Evolutionary conservation across 2,797 vertebrate genomes (phyloP).

Genomic region (Hirundo rustica): DNA sequence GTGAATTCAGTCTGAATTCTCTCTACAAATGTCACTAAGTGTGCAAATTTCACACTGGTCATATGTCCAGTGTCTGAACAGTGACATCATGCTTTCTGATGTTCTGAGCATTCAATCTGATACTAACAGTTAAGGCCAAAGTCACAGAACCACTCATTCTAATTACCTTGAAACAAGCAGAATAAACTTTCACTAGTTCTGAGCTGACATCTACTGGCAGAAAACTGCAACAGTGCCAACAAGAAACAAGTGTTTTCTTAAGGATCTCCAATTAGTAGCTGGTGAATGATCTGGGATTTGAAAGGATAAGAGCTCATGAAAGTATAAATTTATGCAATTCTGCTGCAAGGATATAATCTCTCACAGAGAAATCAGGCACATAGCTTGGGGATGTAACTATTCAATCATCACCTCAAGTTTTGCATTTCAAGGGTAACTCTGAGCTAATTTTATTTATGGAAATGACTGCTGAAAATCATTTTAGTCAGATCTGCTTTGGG

Average conservation of each 20-base stretch:
- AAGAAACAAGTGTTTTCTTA: not conserved
- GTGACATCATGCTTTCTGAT: not conserved
- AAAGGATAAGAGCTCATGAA: not conserved
- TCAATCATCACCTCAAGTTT: not conserved
- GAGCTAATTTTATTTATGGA: not conserved
- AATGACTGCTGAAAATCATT: not conserved
- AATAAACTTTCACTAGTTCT: slow-evolving; percentile 30
- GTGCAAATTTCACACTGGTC: not conserved
- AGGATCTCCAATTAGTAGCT: not conserved
- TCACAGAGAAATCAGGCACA: not conserved
- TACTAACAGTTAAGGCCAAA: not conserved
- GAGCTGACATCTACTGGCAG: slow-evolving; percentile 62
- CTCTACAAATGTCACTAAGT: not conserved
- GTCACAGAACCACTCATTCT: not conserved
- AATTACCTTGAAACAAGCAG: not conserved
- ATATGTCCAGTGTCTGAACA: not conserved
- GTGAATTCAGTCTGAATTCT: not conserved
- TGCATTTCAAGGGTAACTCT: not conserved
- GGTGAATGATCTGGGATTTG: not conserved
- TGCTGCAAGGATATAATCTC: not conserved
- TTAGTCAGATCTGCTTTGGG: not conserved
- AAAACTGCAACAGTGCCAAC: not conserved
- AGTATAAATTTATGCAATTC: not conserved
- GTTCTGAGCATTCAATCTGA: not conserved
- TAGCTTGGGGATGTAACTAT: not conserved